Evolutionary conservation across 2,888 invertebrate genomes (phyloP).

Genomic region (Pemphredon lugubris): DNA sequence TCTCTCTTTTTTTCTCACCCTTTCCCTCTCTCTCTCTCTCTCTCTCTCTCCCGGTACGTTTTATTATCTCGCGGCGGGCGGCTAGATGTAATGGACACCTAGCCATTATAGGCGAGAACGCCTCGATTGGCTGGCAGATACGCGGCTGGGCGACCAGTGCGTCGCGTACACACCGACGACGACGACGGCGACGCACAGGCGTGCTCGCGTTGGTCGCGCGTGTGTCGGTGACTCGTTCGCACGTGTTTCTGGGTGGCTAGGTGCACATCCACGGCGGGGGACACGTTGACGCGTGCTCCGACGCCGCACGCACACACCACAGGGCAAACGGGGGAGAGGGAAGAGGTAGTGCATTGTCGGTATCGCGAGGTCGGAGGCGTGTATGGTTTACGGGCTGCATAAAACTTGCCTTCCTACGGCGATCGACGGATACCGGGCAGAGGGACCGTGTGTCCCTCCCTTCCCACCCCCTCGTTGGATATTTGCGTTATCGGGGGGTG

Average conservation of each 20-base stretch:
- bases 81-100: conserved; percentile 60
- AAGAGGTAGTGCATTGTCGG: conserved; percentile 8
- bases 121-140: conserved; percentile 56
- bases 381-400: conserved; percentile 68
- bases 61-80: conserved; percentile 55
- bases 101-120: conserved; percentile 52
- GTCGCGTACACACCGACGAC: not conserved
- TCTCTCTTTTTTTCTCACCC: not conserved
- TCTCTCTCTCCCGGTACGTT: conserved; percentile 25
- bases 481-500: conserved; percentile 66
- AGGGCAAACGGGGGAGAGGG: conserved; percentile 14
- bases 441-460: not conserved
- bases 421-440: conserved; percentile 61
- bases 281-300: conserved; percentile 38
- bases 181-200: not conserved
- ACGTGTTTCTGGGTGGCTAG: conserved; percentile 32
- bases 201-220: conserved; percentile 7
- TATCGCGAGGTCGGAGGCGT: conserved; percentile 62
- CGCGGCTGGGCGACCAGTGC: conserved; percentile 3
- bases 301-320: conserved; percentile 7
- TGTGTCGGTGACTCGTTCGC: conserved; percentile 22
- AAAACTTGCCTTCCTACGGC: conserved; percentile 60
- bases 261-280: conserved; percentile 16
- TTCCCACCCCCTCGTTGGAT: conserved; percentile 50
- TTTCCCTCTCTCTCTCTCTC: not conserved